These are phyloP conservation scores for Arenaria interpres DNA, from an alignment of 2,113 vertebrate species.

Conservation along the genomic window DNA sequence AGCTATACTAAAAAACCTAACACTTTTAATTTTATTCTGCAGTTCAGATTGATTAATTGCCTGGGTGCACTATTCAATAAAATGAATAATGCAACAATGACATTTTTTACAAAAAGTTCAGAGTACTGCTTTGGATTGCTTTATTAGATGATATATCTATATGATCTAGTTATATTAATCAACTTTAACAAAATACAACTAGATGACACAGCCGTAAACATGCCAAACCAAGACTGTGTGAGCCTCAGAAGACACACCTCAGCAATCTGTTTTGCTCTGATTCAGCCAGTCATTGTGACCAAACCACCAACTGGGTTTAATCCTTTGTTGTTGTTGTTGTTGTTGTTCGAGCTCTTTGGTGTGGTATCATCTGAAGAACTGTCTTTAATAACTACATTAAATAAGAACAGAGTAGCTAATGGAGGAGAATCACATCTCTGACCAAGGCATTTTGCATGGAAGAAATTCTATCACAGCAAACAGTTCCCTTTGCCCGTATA, in stretches of 20 bases:
- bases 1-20: not conserved
- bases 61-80: not conserved
- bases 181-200: not conserved
- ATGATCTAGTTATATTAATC: not conserved
- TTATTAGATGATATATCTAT: not conserved
- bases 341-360: not conserved
- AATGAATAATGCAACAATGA: not conserved
- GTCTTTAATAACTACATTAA: not conserved
- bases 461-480: not conserved
- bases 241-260: not conserved
- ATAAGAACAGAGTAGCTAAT: not conserved
- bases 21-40: not conserved
- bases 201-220: not conserved
- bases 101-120: not conserved
- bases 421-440: not conserved
- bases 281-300: not conserved
- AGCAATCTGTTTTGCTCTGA: not conserved
- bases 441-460: not conserved
- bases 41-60: not conserved
- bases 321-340: not conserved
- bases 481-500: not conserved
- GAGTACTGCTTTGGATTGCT: not conserved
- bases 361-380: not conserved
- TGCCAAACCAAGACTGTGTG: not conserved
- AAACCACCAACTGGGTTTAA: not conserved